phyloP scores from a whole-genome alignment of 2,888 invertebrate species.

The Epiblema foenella region DNA sequence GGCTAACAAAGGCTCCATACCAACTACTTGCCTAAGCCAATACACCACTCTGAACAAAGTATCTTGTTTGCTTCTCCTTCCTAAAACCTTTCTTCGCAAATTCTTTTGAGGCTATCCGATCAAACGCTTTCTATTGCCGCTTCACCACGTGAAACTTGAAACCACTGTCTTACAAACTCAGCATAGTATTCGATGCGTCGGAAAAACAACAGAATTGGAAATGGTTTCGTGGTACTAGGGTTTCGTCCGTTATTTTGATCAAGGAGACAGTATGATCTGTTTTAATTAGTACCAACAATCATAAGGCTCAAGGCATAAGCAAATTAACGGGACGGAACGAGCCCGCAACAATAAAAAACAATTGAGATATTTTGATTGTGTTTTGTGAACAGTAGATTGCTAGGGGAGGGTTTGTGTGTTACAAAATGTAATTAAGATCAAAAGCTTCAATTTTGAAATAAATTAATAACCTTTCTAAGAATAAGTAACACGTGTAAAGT shows the following conservation, averaged over 20 bases:
- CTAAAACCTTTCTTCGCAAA: neutral
- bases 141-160: neutral
- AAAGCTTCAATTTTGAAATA: neutral
- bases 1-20: neutral
- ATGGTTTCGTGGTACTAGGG: neutral
- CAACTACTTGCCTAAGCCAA: conserved; percentile 31
- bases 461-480: neutral
- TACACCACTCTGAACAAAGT: conserved; percentile 37
- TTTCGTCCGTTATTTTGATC: conserved; percentile 41
- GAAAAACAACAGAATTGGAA: neutral
- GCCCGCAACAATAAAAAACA: conserved; percentile 20
- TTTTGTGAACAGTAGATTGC: conserved; percentile 4
- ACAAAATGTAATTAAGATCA: neutral
- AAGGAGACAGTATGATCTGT: conserved; percentile 42
- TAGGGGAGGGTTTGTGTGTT: neutral
- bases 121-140: conserved; percentile 7
- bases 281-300: conserved; percentile 41
- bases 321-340: conserved; percentile 36
- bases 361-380: conserved; percentile 28
- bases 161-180: neutral
- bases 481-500: neutral
- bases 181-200: neutral
- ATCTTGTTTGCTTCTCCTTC: conserved; percentile 38
- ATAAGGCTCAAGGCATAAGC: conserved; percentile 32
- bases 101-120: too few relatives aligned